Evolutionary conservation across 2,888 invertebrate species (phyloP).

Genomic region (Hofmannophila pseudospretella): DNA sequence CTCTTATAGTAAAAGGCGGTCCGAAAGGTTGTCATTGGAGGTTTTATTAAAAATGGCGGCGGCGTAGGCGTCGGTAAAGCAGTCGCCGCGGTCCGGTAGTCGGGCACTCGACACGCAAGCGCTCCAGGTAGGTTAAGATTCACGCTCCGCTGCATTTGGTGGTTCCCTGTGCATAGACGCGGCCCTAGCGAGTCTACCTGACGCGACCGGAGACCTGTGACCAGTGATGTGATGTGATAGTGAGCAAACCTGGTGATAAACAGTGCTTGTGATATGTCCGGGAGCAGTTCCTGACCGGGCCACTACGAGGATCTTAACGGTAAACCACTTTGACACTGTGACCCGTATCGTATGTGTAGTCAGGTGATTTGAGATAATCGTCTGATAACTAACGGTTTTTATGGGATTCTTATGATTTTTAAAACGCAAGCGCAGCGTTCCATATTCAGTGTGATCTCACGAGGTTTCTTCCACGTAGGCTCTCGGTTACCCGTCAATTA

Average conservation of each 20-base stretch:
- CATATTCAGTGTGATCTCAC: constrained; percentile 25
- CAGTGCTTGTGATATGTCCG: constrained; percentile 48
- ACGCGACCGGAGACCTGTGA: constrained; percentile 51
- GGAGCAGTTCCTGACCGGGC: constrained; percentile 47
- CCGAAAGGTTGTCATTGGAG: constrained; percentile 16
- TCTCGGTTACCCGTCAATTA: constrained; percentile 69
- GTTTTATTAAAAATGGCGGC: constrained; percentile 55
- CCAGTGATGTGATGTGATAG: constrained; percentile 60
- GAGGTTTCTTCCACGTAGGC: constrained; percentile 61
- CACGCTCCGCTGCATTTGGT: constrained; percentile 73
- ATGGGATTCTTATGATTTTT: constrained; percentile 15
- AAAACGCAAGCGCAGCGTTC: constrained; percentile 38
- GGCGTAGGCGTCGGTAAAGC: constrained; percentile 54
- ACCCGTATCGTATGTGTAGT: constrained; percentile 63
- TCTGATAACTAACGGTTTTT: constrained; percentile 20
- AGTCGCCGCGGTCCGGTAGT: constrained; percentile 47
- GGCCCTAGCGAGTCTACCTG: constrained; percentile 43
- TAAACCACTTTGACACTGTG: constrained; percentile 62
- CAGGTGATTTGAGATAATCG: constrained; percentile 49
- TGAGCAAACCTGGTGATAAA: constrained; percentile 5
- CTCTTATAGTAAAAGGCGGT: constrained; percentile 3
- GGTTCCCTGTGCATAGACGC: constrained; percentile 63
- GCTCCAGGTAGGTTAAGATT: constrained; percentile 75
- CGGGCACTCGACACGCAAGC: constrained; percentile 67
- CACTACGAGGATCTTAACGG: constrained; percentile 67